Evolutionary conservation across 2,113 vertebrate genomes (phyloP).

Genomic region (Meriones unguiculatus): DNA sequence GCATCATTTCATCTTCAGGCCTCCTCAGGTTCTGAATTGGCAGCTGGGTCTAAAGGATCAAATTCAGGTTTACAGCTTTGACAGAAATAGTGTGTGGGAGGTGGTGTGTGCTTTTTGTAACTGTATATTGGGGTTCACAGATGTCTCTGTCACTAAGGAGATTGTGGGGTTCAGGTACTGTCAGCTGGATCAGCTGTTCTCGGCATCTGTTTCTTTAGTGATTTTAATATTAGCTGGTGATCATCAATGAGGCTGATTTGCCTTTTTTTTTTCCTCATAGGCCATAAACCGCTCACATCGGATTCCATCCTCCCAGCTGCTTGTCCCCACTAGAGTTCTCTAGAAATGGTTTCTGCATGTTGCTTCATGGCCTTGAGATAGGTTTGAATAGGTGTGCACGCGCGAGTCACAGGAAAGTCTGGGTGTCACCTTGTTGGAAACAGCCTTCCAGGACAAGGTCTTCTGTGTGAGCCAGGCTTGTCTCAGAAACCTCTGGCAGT

Average conservation of each 20-base stretch:
- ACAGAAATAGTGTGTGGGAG: background rate
- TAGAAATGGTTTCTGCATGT: background rate
- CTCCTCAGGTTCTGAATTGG: background rate
- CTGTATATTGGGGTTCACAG: background rate
- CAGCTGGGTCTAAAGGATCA: background rate
- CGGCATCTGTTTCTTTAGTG: background rate
- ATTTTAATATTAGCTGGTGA: background rate
- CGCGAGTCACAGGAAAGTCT: background rate
- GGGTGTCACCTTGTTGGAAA: background rate
- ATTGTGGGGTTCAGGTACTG: background rate
- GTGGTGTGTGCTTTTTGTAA: background rate
- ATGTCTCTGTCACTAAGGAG: background rate
- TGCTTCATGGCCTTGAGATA: background rate
- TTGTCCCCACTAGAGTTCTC: background rate
- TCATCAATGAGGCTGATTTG: background rate
- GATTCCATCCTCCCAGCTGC: background rate
- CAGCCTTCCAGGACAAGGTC: background rate
- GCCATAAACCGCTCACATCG: background rate
- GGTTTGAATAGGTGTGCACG: background rate
- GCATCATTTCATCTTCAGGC: background rate
- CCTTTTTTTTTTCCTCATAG: background rate
- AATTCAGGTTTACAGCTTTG: background rate
- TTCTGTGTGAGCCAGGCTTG: background rate
- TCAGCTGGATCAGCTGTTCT: background rate
- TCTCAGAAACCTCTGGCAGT: background rate